Conservation (phyloP, 2,888 invertebrate species). For the Buathra laborator region DNA sequence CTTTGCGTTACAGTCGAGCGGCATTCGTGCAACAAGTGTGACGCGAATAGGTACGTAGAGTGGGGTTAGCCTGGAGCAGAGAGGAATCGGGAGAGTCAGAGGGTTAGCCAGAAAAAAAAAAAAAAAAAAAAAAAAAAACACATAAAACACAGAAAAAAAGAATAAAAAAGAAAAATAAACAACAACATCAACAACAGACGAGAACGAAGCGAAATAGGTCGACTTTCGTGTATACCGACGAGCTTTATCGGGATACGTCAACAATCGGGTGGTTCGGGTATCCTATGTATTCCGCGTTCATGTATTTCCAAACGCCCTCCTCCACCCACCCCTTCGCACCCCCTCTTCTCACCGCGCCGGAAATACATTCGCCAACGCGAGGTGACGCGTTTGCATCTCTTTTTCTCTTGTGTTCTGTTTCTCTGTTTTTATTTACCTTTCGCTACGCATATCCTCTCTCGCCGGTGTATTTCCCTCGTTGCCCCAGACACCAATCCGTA, state of each 20-base stretch:
- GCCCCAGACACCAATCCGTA: background rate
- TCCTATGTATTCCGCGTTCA: constrained; percentile 41
- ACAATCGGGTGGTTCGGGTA: constrained; percentile 44
- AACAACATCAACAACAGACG: constrained; percentile 33
- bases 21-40: constrained; percentile 76
- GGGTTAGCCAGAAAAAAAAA: constrained; percentile 30
- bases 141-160: background rate
- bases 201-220: constrained; percentile 58
- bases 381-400: constrained; percentile 4
- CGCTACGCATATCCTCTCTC: background rate
- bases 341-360: no score
- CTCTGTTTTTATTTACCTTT: constrained; percentile 44
- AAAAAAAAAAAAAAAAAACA: constrained; percentile 55
- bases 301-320: constrained; percentile 18
- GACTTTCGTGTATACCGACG: constrained; percentile 51
- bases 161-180: constrained; percentile 52
- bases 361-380: background rate
- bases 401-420: constrained; percentile 16
- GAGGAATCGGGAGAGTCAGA: constrained; percentile 15
- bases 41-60: constrained; percentile 59
- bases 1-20: constrained; percentile 55
- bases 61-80: constrained; percentile 12
- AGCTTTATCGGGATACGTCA: constrained; percentile 64
- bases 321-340: no score
- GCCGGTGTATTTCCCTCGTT: background rate